Conservation (phyloP, 2,113 vertebrate genomes). For the Grantiella picta region DNA sequence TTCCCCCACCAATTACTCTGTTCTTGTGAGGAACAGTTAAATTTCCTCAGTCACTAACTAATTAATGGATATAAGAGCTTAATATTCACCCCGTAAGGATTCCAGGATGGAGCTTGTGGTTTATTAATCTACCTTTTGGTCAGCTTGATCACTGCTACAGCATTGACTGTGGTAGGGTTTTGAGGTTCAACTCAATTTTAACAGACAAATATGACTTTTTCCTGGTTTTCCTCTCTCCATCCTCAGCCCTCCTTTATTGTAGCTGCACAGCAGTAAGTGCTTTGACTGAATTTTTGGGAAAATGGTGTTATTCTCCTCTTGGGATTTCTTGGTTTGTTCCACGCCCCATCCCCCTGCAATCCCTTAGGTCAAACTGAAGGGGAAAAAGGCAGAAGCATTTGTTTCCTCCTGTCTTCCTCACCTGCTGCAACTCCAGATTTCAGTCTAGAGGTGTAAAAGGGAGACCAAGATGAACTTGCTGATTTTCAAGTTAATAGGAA, state of each 20-base stretch:
- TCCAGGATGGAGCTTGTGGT: neutral
- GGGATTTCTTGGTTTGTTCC: accelerated
- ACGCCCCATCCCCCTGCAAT: accelerated
- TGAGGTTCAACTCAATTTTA: neutral
- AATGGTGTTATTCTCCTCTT: neutral
- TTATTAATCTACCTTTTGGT: neutral
- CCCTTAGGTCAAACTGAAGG: neutral
- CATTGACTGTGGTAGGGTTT: neutral
- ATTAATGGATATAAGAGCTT: neutral
- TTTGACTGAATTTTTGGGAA: neutral
- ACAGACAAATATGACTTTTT: neutral
- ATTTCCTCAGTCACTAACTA: neutral
- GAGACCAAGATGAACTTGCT: neutral
- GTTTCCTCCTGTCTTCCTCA: neutral
- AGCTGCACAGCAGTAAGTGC: neutral
- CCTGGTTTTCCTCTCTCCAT: neutral
- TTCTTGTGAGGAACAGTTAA: neutral
- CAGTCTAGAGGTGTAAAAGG: neutral
- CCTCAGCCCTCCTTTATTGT: neutral
- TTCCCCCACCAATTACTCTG: accelerated
- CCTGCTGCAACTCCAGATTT: neutral
- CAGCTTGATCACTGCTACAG: neutral
- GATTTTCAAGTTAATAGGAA: neutral
- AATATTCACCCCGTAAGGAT: neutral
- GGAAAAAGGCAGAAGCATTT: neutral